Evolutionary conservation across 2,797 vertebrate genomes (phyloP), one percentile per base, ranked within the genome.

Genomic region (Pangasius krempfi): DNA sequence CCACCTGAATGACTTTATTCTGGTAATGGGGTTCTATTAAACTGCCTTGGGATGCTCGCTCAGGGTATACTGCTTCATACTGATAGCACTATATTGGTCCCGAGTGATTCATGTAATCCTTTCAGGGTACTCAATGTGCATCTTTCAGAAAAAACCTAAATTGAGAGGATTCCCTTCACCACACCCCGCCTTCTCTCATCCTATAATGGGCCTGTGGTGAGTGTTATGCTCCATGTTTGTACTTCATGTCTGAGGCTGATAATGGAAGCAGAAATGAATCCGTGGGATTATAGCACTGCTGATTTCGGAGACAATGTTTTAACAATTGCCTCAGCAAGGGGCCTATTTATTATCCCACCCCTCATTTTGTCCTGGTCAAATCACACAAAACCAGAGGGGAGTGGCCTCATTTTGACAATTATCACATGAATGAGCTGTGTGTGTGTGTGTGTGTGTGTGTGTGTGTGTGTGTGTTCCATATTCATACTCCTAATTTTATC

Each of bases 311-410:
- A 95, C 94, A 95, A 94, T 93, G 94, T 94, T 94, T 92, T 92
- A 94, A 94, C 94, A 94, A 93, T 92, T 92, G 86, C 90, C 94
- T 76, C 95, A 94, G 94, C 94, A 94, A 95, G 95, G 94, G 93
- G 82, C 93, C 92, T 62, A 90, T 96, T 96, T 95, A 95, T 96
- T 95, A 93, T 91, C 94, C 91, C 89, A 91, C 90, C 75, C 93
- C 93, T 92, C 91, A 92, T 95, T 96, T 97, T 95, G 95, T 94
- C 92, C 89, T 92, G 94, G 95, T 96, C 94, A 95, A 94, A 95
- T 95, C 93, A 8, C 92, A 95, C 94, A 95, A 94, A 95, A 94
- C 93, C 94, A 94, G 92, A 95, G 93, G 93, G 94, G 93, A 94
- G 92, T 76, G 52, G 93, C 93, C 93, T 94, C 94, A 94, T 89